Evolutionary conservation across 2,888 invertebrate genomes (phyloP), one percentile per base, ranked within the genome.

Genomic region (Cenopis cana): DNA sequence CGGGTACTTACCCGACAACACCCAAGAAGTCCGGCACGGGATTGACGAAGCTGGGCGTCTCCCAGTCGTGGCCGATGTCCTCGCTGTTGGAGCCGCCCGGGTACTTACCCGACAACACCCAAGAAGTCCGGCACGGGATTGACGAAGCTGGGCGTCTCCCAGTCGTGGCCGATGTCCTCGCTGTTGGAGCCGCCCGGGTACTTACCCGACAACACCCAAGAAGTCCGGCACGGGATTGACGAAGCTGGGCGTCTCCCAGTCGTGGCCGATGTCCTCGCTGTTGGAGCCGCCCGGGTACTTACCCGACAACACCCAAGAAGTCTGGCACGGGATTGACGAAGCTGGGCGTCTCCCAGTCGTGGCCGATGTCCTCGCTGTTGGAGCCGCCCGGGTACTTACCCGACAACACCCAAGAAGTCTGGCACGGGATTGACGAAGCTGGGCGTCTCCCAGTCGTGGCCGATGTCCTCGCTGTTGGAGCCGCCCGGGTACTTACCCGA

Each of bases 41-140:
- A 89, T 98, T 98, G n/a, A 95, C 94, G 79, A 97, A 97, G 75
- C 94, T 94, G 14, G 95, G 94, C 68, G 96, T 95, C 78, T 97
- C 97, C 88, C 96, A 96, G 74, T 96, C 95, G 41, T 94, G 87
- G 12, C 95, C 95, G 57, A 95, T 94, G 18, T 97, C 94, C 62
- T 96, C 96, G 66, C 94, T 94, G 82, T 98, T 97, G 49, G 95
- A 96, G 9, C 97, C 97, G 2, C 97, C 97, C 0, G 95, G 91
- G 83, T 95, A 96, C 2, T 82, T n/a, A n/a, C n/a, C n/a, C n/a
- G n/a, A n/a, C n/a, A n/a, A n/a, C 95, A 1, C 97, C 96, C 14
- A 98, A 95, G 86, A 97, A 98, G 89, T 98, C 98, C 3, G 97
- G 97, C 0, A 97, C 96, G 0, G 98, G 98, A 89, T 98, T 98